Evolutionary conservation across 2,888 invertebrate species (phyloP), one percentile per base, ranked within the genome.

Genomic region (Drosophila macrospina): DNA sequence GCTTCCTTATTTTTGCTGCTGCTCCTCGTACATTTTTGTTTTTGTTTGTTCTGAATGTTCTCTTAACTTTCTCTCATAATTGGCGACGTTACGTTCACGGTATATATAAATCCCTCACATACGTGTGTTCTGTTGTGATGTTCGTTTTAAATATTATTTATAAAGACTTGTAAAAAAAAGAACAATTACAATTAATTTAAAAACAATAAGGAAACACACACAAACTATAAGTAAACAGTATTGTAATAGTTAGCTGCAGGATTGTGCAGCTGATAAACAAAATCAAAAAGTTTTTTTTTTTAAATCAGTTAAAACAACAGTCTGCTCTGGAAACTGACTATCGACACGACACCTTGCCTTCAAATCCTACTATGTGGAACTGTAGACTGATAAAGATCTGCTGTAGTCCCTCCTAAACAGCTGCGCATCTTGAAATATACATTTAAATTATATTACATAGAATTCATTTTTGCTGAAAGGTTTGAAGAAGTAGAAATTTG

Each of bases 1-100:
- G 61, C 68, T 77, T 77, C 66, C 61, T 20, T n/a, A n/a, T n/a
- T 63, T 57, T 56, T 45, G 73, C 61, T 69, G 57, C 64, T 75
- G 47, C 70, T 70, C 57, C 39, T 57, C 56, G 72, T 63, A 57
- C 76, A 71, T 66, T 37, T 28, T 6, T 32, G 11, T 30, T 62
- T 36, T 42, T 41, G 4, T 39, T 32, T 59, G 64, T 78, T 69
- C 67, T 65, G 61, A 55, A 78, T 72, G 45, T 57, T 60, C 20
- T 67, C 61, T 54, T 70, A 66, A 80, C 37, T 72, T 60, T 10
- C 55, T 65, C 42, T 71, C 65, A 74, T 86, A 84, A 86, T 85
- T 85, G 84, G 84, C 84, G 84, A 85, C 84, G 86, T 85, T 86
- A 86, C 84, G 42, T 85, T 86, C 74, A 84, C 84, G 86, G 84